Base-by-base conservation (phyloP, 2,113 vertebrate genomes). In the Bucco capensis region DNA sequence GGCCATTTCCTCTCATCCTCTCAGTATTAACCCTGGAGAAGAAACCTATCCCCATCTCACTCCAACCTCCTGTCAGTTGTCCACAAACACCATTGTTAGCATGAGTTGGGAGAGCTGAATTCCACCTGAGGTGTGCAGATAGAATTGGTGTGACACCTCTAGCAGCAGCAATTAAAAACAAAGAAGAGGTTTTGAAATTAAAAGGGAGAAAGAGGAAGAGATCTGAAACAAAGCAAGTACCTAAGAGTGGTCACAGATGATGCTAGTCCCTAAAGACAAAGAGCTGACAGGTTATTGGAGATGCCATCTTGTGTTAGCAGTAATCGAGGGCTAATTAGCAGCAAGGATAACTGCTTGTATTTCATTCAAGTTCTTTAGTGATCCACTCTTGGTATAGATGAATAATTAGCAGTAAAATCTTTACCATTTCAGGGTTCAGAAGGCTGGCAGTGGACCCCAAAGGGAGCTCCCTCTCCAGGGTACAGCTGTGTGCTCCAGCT, bases 361-460 rank as follows among this genome's bases (percentile, higher is more conserved):
- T 35, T 49, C 14, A 8, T 44, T 64, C 21, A 25, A 38, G 35
- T 64, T 40, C 25, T 67, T 30, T 25, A 23, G 17, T 11, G 61
- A 12, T 33, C 14, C 28, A 28, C 0, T 7, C 12, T 9, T 54
- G 57, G 83, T 33, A 53, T 27, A 6, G 14, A 42, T 46, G 33
- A 66, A 31, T 16, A 53, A 14, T 21, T 64, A 73, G 24, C 75
- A 61, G 40, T 31, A 8, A 10, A 83, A 24, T 30, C 8, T 47
- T 44, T 38, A 8, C 57, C 6, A 1, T 61, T 71, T 15, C 18
- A 10, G 80, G 64, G 51, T 37, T 88, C 37, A 0, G 51, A 25
- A 60, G 86, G 57, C 35, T 62, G 31, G 37, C 51, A 3, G 5
- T 10, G 49, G 23, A 0, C 35, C 31, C 27, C 0, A 0, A 21